These are phyloP conservation scores for Plagiodera versicolora DNA, from an alignment of 2,888 invertebrate genomes.

Conservation along the genomic window DNA sequence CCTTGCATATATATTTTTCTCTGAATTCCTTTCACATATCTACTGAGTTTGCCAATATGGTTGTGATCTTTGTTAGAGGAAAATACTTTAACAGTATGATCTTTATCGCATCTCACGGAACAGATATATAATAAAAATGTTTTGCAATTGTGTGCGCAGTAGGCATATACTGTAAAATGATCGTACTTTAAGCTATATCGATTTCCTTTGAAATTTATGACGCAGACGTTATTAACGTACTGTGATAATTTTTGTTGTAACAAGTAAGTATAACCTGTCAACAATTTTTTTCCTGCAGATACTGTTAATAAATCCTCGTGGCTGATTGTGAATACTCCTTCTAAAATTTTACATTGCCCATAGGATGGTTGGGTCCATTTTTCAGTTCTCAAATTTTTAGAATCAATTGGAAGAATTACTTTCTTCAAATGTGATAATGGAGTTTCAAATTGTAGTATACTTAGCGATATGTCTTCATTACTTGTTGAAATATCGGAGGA, in stretches of 20 bases:
- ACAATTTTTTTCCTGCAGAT: background rate
- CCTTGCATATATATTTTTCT: slow-evolving; percentile 7
- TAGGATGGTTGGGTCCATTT: slow-evolving; percentile 6
- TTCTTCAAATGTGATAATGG: no score
- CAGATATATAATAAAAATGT: slow-evolving; percentile 4
- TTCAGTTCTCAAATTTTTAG: background rate
- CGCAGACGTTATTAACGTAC: slow-evolving; percentile 3
- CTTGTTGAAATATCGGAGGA: slow-evolving; percentile 4
- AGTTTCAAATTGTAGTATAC: background rate
- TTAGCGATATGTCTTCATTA: slow-evolving; percentile 1
- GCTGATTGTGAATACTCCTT: slow-evolving; percentile 1
- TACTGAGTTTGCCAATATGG: slow-evolving; percentile 6
- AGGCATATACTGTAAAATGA: slow-evolving; percentile 3
- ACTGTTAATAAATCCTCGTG: background rate
- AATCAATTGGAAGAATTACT: slow-evolving; percentile 5
- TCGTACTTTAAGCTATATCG: slow-evolving; percentile 4
- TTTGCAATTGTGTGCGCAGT: slow-evolving; percentile 9
- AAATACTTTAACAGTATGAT: background rate
- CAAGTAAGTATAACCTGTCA: background rate
- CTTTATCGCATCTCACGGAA: slow-evolving; percentile 1
- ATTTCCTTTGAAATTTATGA: slow-evolving; percentile 4
- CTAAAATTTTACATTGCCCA: background rate
- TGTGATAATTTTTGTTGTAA: slow-evolving; percentile 2
- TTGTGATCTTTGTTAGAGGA: slow-evolving; percentile 7
- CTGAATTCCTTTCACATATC: slow-evolving; percentile 11